These are phyloP conservation scores for Neoitamus cyanurus DNA, from an alignment of 2,888 invertebrate species.

Conservation along the genomic window DNA sequence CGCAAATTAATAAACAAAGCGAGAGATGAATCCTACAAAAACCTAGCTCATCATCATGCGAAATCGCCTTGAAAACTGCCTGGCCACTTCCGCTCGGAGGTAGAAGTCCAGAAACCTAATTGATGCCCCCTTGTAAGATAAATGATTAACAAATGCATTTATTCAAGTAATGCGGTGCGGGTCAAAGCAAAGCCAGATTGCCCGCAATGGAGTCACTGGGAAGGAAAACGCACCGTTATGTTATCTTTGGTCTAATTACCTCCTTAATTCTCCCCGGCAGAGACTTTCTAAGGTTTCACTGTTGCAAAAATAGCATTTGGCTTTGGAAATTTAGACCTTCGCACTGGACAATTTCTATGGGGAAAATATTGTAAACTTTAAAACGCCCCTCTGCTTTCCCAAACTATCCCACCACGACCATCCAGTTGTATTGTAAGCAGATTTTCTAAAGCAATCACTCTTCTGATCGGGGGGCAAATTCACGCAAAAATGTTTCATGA, in stretches of 20 bases:
- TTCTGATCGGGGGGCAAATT: not conserved
- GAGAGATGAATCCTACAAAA: not conserved
- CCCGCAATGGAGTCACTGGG: not conserved
- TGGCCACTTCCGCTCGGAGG: not conserved
- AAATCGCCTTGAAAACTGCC: not conserved
- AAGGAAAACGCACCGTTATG: not conserved
- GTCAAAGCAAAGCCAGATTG: not conserved
- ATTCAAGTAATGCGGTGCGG: not conserved
- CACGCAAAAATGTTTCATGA: not conserved
- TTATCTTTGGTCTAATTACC: not conserved
- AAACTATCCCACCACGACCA: not conserved
- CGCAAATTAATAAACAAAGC: not conserved
- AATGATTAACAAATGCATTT: not conserved
- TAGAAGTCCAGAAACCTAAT: not conserved
- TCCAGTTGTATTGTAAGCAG: not conserved
- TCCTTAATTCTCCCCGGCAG: not conserved
- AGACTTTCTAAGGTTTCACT: constrained; percentile 10
- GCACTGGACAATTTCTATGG: not conserved
- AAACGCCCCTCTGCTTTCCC: constrained; percentile 6
- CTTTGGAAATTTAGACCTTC: not conserved
- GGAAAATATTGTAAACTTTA: not conserved
- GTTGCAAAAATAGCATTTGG: not conserved
- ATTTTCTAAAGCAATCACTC: not conserved
- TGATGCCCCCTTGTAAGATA: not conserved
- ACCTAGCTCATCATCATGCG: not conserved